Evolutionary conservation across 2,113 vertebrate species (phyloP).

Genomic region (Eubucco bourcierii): DNA sequence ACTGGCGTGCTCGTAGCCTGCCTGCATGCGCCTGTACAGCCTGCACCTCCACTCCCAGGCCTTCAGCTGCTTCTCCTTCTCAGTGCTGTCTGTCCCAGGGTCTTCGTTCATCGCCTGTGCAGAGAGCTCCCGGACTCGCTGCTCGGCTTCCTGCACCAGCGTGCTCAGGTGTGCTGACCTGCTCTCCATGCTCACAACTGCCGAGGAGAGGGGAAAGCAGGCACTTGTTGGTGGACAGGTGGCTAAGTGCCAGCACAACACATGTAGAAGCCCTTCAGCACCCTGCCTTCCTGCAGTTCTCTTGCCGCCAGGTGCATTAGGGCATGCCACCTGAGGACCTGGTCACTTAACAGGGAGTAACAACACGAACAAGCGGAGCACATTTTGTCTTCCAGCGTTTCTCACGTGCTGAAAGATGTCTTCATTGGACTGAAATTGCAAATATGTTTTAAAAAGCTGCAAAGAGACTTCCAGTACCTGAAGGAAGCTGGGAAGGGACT

Average conservation of each 20-base stretch:
- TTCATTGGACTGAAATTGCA: neutral
- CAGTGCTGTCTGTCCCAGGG: conserved; percentile 80
- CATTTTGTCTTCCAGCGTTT: neutral
- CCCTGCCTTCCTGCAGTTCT: neutral
- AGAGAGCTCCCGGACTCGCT: conserved; percentile 81
- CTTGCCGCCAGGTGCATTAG: neutral
- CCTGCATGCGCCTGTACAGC: conserved; percentile 92
- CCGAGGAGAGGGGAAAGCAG: neutral
- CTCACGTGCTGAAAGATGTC: neutral
- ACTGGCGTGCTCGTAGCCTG: conserved; percentile 90
- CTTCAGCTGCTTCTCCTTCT: conserved; percentile 88
- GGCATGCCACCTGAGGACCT: neutral
- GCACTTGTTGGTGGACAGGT: neutral
- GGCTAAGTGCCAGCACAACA: neutral
- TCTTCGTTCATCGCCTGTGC: conserved; percentile 82
- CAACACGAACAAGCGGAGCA: neutral
- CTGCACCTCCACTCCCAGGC: conserved; percentile 93
- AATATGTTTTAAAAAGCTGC: neutral
- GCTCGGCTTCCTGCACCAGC: conserved; percentile 88
- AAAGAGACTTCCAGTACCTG: too few species aligned
- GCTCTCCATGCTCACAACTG: conserved; percentile 86
- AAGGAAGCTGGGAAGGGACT: too few species aligned
- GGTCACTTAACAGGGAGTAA: neutral
- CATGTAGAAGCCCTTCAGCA: neutral
- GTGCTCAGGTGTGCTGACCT: conserved; percentile 83